Percentiles rank a stretch among this genome's conserved stretches.
Evolutionary conservation across 2,113 vertebrate genomes (phyloP).

Genomic region (Emydura subglobosa): DNA sequence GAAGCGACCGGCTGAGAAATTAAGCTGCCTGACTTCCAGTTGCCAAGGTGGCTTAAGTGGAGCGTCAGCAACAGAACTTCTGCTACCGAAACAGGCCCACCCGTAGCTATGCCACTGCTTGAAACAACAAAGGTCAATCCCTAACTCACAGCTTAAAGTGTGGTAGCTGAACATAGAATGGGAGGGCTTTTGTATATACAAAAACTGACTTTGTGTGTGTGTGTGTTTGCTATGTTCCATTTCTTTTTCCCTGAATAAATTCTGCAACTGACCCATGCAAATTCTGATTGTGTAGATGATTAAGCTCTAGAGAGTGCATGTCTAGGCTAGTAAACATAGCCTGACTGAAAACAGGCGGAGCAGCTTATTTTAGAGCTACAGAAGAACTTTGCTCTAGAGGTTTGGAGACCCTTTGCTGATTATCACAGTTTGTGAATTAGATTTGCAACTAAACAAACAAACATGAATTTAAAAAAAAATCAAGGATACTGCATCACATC

Average conservation of each 20-base stretch:
- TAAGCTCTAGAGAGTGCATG: neutral
- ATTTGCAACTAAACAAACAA: neutral
- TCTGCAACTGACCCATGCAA: neutral
- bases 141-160: accelerated
- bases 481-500: neutral
- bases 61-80: too few relatives aligned
- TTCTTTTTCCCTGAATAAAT: accelerated
- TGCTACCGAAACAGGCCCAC: too few relatives aligned
- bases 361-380: accelerated
- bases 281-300: neutral
- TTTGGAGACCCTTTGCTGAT: neutral
- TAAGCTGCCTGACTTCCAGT: too few relatives aligned
- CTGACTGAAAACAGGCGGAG: neutral
- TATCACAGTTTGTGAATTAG: neutral
- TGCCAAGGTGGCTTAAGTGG: too few relatives aligned
- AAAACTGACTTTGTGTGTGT: neutral
- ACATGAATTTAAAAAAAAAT: neutral
- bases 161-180: neutral
- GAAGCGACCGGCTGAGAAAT: too few relatives aligned
- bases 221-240: neutral
- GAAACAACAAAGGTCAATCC: neutral
- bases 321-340: neutral
- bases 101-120: neutral
- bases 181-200: neutral
- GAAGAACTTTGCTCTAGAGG: neutral